Evolutionary conservation across 2,888 invertebrate genomes (phyloP), one percentile per base, ranked within the genome.

Genomic region (Acleris emargana): DNA sequence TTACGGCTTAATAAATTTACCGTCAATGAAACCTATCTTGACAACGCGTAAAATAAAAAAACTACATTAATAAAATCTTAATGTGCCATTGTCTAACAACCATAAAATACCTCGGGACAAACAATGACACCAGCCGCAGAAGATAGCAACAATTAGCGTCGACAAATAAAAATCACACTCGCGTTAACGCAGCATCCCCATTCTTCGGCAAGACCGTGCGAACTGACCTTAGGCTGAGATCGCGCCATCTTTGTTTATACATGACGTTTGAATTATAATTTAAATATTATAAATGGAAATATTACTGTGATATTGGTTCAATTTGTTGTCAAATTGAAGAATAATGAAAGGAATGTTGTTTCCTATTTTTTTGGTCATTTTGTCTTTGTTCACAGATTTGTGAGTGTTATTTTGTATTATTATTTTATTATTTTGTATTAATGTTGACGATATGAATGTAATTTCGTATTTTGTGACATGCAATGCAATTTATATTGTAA

Each of bases 131-230:
- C 17, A 17, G 16, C 32, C 47, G 54, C 25, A 47, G 13, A 50
- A 59, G 61, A 58, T 42, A 43, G 47, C 49, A 1, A 43, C 49
- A 59, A 64, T 64, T 59, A 64, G 59, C 49, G 13, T 54, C 59
- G 64, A 64, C 59, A 64, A 54, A 64, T 64, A 47, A 59, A 43
- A 64, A 28, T 59, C 54, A 59, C 64, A 59, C 54, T 58, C 49
- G 49, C 18, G 22, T 57, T 25, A 25, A 17, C 1, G n/a, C 45
- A 45, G n/a, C 45, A 45, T 45, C 45, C 45, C 25, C 45, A 45
- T 57, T 57, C 57, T 43, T 57, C 45, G 38, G 22, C 54, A 18
- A n/a, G 55, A 9, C 25, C 45, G 20, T 57, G 57, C n/a, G 57
- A 57, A 45, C 57, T 17, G 45, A 57, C 54, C 54, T 54, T 32